These are phyloP conservation scores for Sternotherus odoratus DNA, from an alignment of 2,797 vertebrate species.

Conservation along the genomic window DNA sequence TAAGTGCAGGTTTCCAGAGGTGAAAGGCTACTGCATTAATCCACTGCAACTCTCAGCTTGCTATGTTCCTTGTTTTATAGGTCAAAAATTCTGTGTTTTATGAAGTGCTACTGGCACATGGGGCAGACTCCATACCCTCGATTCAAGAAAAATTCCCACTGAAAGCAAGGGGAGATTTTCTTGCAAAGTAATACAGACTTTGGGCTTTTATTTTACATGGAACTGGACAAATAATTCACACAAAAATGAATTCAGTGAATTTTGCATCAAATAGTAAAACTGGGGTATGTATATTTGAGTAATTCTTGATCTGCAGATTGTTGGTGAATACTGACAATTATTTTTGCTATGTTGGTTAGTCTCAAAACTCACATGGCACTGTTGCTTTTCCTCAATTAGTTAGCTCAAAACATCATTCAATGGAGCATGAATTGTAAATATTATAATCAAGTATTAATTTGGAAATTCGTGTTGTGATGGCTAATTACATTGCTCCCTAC, in stretches of 20 bases:
- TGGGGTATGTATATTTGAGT: neutral
- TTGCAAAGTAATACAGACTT: neutral
- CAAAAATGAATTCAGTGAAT: neutral
- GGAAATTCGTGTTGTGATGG: neutral
- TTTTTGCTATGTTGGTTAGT: neutral
- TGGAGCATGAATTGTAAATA: neutral
- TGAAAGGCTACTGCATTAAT: neutral
- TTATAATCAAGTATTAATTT: neutral
- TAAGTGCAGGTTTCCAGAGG: neutral
- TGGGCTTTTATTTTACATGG: neutral
- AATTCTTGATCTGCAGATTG: neutral
- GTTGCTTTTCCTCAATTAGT: neutral
- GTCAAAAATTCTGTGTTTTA: neutral
- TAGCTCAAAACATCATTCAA: neutral
- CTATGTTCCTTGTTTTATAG: neutral
- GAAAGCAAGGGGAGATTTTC: neutral
- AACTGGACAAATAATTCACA: neutral
- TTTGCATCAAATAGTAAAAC: neutral
- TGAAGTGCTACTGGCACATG: neutral
- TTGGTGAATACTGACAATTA: neutral
- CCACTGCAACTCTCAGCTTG: neutral
- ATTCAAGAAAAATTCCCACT: neutral
- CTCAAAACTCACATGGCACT: neutral
- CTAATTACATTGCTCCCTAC: neutral
- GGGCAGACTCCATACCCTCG: rapidly evolving